Evolutionary conservation across 1,140 invertebrate genomes (phyloP), one percentile per base, ranked within the genome.

Genomic region (Drosophila virilis): DNA sequence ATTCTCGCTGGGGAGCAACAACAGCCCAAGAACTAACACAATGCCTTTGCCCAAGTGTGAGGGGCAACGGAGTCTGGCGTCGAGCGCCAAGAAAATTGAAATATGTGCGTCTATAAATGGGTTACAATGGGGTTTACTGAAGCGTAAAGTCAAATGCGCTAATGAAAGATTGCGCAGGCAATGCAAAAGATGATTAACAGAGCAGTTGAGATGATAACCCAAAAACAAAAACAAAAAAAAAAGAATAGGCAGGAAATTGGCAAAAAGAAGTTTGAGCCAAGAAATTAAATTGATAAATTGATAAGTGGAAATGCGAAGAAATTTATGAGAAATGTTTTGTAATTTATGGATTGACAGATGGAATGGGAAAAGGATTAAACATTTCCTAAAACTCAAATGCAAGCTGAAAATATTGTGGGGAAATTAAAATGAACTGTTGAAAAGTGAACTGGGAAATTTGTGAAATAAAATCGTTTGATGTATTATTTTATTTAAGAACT

Each of bases 91-190:
- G 76, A 74, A 83, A 88, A 89, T 88, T 88, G 83, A 88, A 89
- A 89, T 89, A 89, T 88, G 73, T 89, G 77, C 28, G 65, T 58
- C 68, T 77, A 79, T 81, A 86, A 86, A 83, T 86, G 83, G 83
- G 79, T 79, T 86, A 81, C 42, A 86, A 68, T 73, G 70, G 55
- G 55, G 76, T 61, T 68, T 55, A 78, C 72, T 78, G 76, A 52
- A 75, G 72, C 59, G 76, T 78, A 52, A 75, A 70, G 55, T 58
- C 72, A 59, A 64, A 77, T 61, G 65, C 72, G 71, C 72, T 77
- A 75, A 78, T 78, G 72, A 78, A 74, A 77, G 75, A 68, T 77
- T 62, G 58, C 28, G 57, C 62, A 77, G 50, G 58, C 64, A 62
- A 60, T 62, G 64, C 35, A 12, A 72, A 71, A 55, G 43, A 52